Evolutionary conservation across 2,888 invertebrate species (phyloP), one percentile per base, ranked within the genome.

Genomic region (Trichopoda pennipes): DNA sequence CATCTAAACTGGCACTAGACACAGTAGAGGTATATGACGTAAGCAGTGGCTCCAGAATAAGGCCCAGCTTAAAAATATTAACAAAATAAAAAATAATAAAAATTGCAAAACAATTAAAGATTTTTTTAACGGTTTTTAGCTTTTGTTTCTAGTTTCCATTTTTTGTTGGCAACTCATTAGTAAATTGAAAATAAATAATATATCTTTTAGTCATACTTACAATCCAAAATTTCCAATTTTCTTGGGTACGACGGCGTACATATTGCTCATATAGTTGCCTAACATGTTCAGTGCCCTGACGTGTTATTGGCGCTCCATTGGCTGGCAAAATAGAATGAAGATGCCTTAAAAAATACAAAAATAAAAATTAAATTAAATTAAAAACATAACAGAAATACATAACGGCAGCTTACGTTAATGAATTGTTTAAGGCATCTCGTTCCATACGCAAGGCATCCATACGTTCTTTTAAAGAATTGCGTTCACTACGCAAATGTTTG

Each of bases 191-290:
- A 28, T 6, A 28, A 28, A 28, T 7, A 28, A 28, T 28, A 28
- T 7, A 7, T 28, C 28, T 28, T 28, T 17, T 47, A n/a, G 14
- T 44, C n/a, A 44, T 14, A 19, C 90, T 89, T 97, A 98, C 98
- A 93, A 99, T 97, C 98, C 98, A 99, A 92, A 98, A 99, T 92
- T 98, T 98, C 98, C 98, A 99, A 92, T 98, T 97, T 88, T 95
- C 95, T 90, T 95, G 93, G 19, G 98, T 98, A 80, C 97, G 93
- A 86, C 93, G 94, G 85, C 95, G 94, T 58, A 99, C 97, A 92
- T 98, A 98, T 42, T 96, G 95, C 86, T 97, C 96, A 91, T 97
- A 98, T 94, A 98, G 95, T 92, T 98, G 97, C 86, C 96, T 95
- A 93, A 98, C 95, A 89, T 96, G 96, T 88, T 95, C 96, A 47